Base-by-base conservation (phyloP, 92 coral and sea anemone genomes). In the Nematostella vectensis region DNA sequence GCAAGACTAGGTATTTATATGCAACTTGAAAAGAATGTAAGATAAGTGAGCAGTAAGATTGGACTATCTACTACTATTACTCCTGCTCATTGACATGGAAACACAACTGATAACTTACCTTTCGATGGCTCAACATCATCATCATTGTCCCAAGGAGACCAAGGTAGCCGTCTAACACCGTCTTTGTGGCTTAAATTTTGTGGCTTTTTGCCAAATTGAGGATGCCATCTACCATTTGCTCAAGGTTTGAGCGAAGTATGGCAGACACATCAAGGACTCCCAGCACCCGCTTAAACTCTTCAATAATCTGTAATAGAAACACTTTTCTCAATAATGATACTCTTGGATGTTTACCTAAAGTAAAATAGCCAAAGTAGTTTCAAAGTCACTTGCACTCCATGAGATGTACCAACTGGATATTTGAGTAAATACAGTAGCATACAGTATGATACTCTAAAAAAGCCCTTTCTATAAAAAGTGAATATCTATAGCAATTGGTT, bases 211-310 rank as follows among this genome's bases (percentile, higher is more conserved):
- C 70, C 9, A 31, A 23, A 10, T 22, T 21, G 19, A 63, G 25
- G 25, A 63, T 53, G 23, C 24, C 48, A 25, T 54, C 63, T 22
- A 31, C 1, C 45, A 54, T 39, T 54, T 63, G 70, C 17, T 24
- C 23, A 6, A 63, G 20, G 71, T 70, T 70, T 20, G 40, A 29
- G 21, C 31, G 25, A 45, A 70, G 61, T 18, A 39, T 30, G 20
- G 8, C 8, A 33, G 40, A 33, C 9, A 45, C 51, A 45, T 59
- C 58, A 19, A 29, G n/a, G 28, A 59, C 53, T 23, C 67, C 58
- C 48, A 62, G 58, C 27, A 70, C 42, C 50, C 62, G 50, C 17
- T 70, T 70, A 61, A 70, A 70, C 67, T 61, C 76, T 16, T 54
- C 61, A 22, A 59, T 40, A 47, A 61, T 61, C 76, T 70, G 67